Evolutionary conservation across 2,797 vertebrate genomes (phyloP).

Genomic region (Gymnocypris eckloni): DNA sequence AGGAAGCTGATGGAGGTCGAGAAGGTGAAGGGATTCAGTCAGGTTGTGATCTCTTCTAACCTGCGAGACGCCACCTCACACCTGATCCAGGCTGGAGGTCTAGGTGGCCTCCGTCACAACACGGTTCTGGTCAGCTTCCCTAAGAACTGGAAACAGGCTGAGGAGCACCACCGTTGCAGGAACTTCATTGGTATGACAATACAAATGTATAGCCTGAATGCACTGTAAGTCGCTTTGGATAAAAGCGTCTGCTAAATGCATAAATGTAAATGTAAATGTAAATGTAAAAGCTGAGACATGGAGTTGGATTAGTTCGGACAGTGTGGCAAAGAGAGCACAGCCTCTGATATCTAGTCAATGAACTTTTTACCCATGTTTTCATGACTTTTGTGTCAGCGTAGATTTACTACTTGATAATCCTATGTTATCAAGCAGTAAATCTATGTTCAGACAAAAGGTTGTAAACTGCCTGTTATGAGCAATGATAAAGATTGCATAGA

Average conservation of each 20-base stretch:
- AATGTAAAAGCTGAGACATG: not conserved
- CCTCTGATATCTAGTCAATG: not conserved
- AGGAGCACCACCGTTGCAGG: slow-evolving; percentile 89
- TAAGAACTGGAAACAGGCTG: slow-evolving; percentile 92
- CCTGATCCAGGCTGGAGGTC: slow-evolving; percentile 93
- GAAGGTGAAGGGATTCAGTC: slow-evolving; percentile 97
- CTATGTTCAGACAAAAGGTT: not conserved
- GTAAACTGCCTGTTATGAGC: not conserved
- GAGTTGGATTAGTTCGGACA: not conserved
- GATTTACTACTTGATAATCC: slow-evolving; percentile 4
- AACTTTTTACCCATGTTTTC: slow-evolving; percentile 1
- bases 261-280: too few species aligned
- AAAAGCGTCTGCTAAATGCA: too few species aligned
- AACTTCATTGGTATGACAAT: slow-evolving; percentile 93
- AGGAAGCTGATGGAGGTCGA: slow-evolving; percentile 94
- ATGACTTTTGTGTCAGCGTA: not conserved
- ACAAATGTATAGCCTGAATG: too few species aligned
- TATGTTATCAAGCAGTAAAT: not conserved
- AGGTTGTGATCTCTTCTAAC: slow-evolving; percentile 94
- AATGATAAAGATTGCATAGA: not conserved
- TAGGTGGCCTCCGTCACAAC: slow-evolving; percentile 96
- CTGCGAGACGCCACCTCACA: slow-evolving; percentile 95
- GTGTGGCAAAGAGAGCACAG: not conserved
- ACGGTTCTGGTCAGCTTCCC: slow-evolving; percentile 95
- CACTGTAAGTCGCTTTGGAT: too few species aligned